Evolutionary conservation across 2,888 invertebrate species (phyloP).

Genomic region (Drosophila aldrichi): DNA sequence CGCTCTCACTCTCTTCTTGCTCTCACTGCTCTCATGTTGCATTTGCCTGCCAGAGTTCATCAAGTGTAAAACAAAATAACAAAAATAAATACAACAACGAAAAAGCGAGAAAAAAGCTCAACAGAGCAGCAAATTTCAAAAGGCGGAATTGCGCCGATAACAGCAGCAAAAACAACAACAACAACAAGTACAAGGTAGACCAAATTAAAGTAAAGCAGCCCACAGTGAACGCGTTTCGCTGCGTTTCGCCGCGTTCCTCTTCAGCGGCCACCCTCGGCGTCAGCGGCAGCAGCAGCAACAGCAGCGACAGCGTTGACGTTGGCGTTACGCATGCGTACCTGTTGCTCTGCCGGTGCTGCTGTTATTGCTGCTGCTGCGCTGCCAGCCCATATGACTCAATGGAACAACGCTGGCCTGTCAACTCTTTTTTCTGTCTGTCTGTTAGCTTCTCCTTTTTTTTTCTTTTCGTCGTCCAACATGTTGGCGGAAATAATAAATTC

Average conservation of each 20-base stretch:
- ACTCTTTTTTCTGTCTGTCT: slow-evolving; percentile 30
- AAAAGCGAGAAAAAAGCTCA: slow-evolving; percentile 58
- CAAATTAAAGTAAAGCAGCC: slow-evolving; percentile 67
- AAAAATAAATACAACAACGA: slow-evolving; percentile 5
- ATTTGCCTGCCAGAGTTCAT: slow-evolving; percentile 51
- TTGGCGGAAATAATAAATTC: slow-evolving; percentile 79
- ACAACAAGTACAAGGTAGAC: slow-evolving; percentile 47
- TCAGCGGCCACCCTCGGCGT: slow-evolving; percentile 63
- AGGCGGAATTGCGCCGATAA: slow-evolving; percentile 79
- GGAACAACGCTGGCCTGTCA: slow-evolving; percentile 52
- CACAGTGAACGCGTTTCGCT: slow-evolving; percentile 81
- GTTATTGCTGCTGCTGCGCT: slow-evolving; percentile 21
- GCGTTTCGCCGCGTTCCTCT: slow-evolving; percentile 74
- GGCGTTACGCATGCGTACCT: slow-evolving; percentile 56
- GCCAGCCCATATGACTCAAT: slow-evolving; percentile 51
- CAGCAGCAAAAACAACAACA: slow-evolving; percentile 36
- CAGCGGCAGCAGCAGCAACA: slow-evolving; percentile 11
- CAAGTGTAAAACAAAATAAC: slow-evolving; percentile 61
- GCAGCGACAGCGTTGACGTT: slow-evolving; percentile 24
- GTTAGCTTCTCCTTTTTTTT: slow-evolving; percentile 9
- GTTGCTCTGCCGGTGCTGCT: slow-evolving; percentile 40
- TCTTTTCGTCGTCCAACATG: slow-evolving; percentile 51
- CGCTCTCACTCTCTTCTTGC: neutral
- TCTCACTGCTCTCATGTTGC: slow-evolving; percentile 3
- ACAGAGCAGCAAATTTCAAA: slow-evolving; percentile 79